These are phyloP conservation scores for Paracentrotus lividus DNA, from an alignment of 53 echinoderm and acorn worm species.

Conservation along the genomic window DNA sequence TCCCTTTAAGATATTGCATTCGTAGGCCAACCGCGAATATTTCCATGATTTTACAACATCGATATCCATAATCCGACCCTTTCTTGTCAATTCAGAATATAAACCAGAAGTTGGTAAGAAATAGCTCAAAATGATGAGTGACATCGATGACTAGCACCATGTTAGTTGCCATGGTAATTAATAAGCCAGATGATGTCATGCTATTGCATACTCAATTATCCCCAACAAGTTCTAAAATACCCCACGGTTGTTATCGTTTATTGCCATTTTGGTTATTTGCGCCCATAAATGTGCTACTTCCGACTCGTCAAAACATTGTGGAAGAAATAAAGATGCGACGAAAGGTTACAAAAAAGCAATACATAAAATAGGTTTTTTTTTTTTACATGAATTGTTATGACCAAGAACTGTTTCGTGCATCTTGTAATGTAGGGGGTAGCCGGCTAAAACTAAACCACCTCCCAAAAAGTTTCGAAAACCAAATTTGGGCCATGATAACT, in stretches of 20 bases:
- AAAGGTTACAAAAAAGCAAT: no score
- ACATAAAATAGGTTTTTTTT: no score
- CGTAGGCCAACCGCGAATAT: no score
- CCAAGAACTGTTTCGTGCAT: no score
- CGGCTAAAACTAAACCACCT: no score
- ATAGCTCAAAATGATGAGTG: not conserved
- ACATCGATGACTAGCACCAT: not conserved
- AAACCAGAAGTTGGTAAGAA: not conserved
- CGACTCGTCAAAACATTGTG: not conserved
- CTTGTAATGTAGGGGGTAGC: no score
- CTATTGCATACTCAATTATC: not conserved
- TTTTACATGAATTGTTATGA: no score
- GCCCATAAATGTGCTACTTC: not conserved
- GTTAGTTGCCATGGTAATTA: not conserved
- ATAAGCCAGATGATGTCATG: conserved; percentile 10
- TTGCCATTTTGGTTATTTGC: no score
- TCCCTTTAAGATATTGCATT: not conserved
- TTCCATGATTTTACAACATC: not conserved
- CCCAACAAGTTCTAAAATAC: conserved; percentile 11
- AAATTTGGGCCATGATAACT: no score
- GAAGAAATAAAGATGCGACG: not conserved
- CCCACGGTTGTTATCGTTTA: not conserved
- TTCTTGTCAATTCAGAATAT: not conserved
- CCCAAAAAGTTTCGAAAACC: no score
- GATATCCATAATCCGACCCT: not conserved